Percentiles rank a stretch among this genome's conserved stretches.
These are phyloP conservation scores for Rhineura floridana DNA, from an alignment of 2,113 vertebrate genomes.

Conservation along the genomic window DNA sequence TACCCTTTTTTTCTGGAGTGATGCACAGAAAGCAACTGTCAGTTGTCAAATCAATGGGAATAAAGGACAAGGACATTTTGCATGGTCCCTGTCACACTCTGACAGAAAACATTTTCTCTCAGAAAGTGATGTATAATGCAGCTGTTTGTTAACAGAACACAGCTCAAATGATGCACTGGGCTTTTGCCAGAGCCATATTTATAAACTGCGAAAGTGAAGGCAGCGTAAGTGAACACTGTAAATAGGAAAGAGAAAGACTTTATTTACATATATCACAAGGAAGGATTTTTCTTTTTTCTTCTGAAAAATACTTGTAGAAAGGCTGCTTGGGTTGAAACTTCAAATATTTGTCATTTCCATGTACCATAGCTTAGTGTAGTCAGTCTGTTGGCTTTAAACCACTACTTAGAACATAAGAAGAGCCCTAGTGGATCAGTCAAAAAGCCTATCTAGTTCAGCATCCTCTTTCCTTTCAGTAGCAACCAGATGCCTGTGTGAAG, in stretches of 20 bases:
- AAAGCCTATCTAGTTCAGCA: too few species aligned
- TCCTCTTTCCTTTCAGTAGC: too few species aligned
- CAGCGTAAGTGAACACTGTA: not conserved
- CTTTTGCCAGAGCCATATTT: not conserved
- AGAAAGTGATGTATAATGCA: slow-evolving; percentile 3
- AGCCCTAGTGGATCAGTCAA: too few species aligned
- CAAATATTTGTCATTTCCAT: not conserved
- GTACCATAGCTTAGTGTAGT: not conserved
- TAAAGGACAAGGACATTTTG: not conserved
- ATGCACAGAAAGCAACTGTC: not conserved
- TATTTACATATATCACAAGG: not conserved
- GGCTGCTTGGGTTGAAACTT: not conserved
- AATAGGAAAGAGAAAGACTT: not conserved
- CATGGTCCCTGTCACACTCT: slow-evolving; percentile 4
- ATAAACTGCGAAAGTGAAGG: not conserved
- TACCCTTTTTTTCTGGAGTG: accelerated
- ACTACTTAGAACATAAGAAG: not conserved
- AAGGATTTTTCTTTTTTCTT: not conserved
- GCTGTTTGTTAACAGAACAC: not conserved
- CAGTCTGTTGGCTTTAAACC: not conserved
- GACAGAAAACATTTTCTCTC: not conserved
- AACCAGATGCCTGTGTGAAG: too few species aligned
- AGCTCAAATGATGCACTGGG: slow-evolving; percentile 7
- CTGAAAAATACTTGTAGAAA: not conserved
- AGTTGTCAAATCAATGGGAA: slow-evolving; percentile 18